Percentiles rank a stretch among this genome's conserved stretches.
phyloP scores from a whole-genome alignment of 2,888 invertebrate genomes.

The Tetragonula carbonaria region DNA sequence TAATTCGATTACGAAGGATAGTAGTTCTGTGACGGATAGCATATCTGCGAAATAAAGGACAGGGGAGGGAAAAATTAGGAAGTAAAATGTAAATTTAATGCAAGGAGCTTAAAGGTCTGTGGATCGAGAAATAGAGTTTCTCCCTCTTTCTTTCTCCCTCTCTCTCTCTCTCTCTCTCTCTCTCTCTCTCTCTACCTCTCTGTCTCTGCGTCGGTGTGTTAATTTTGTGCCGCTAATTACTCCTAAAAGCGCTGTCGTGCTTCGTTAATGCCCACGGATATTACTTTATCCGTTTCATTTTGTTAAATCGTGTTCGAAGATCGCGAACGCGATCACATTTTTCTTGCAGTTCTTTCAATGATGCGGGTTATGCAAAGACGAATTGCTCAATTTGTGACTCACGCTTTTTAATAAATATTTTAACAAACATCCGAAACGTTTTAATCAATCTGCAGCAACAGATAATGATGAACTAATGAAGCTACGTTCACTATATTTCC shows the following conservation, averaged over 20 bases:
- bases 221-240: constrained; percentile 10
- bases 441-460: too few species aligned
- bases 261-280: not conserved
- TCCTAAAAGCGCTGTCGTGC: not conserved
- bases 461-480: too few species aligned
- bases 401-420: too few species aligned
- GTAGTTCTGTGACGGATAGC: not conserved
- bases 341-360: not conserved
- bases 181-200: too few species aligned
- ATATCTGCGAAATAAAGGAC: not conserved
- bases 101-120: not conserved
- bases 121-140: constrained; percentile 2
- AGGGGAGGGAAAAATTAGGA: constrained; percentile 1
- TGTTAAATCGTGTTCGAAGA: not conserved
- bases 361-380: not conserved
- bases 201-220: not conserved
- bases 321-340: not conserved
- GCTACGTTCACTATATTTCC: too few species aligned
- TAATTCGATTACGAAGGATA: not conserved
- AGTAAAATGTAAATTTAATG: not conserved
- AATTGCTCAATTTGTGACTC: too few species aligned
- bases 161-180: too few species aligned
- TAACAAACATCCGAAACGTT: too few species aligned
- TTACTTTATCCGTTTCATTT: not conserved
- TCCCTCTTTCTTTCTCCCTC: not conserved